Conservation (phyloP, 2,113 vertebrate genomes). For the Albula glossodonta region DNA sequence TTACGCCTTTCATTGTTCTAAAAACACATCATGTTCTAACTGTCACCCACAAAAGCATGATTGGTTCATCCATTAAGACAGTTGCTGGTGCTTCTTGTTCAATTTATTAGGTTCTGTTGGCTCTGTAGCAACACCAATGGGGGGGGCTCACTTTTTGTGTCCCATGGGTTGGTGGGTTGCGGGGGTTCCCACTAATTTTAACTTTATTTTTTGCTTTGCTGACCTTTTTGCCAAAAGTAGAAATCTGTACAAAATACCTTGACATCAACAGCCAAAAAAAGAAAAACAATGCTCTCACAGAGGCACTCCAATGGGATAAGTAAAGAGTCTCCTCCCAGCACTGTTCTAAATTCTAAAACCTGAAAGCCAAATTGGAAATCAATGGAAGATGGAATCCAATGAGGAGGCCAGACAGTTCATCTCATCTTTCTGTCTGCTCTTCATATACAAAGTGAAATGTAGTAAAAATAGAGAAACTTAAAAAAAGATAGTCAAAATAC, state of each 20-base stretch:
- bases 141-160: no score
- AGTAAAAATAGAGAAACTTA: constrained; percentile 14
- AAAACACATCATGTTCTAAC: no score
- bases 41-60: no score
- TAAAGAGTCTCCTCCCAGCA: constrained; percentile 24
- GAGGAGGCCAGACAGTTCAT: constrained; percentile 16
- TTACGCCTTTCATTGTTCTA: no score
- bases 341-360: constrained; percentile 9
- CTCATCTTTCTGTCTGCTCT: constrained; percentile 14
- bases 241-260: constrained; percentile 7
- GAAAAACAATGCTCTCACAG: neutral
- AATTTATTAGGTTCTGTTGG: no score
- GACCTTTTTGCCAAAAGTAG: neutral
- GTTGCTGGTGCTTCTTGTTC: no score
- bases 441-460: constrained; percentile 12
- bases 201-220: neutral
- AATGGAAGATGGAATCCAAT: constrained; percentile 20
- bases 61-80: no score
- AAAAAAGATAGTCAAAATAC: no score
- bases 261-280: neutral
- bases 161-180: no score
- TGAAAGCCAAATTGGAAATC: constrained; percentile 22
- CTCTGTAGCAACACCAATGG: no score
- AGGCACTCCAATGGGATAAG: constrained; percentile 6
- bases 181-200: neutral